These are phyloP conservation scores for Empidonax alnorum DNA, from an alignment of 2,113 vertebrate species.

Conservation along the genomic window DNA sequence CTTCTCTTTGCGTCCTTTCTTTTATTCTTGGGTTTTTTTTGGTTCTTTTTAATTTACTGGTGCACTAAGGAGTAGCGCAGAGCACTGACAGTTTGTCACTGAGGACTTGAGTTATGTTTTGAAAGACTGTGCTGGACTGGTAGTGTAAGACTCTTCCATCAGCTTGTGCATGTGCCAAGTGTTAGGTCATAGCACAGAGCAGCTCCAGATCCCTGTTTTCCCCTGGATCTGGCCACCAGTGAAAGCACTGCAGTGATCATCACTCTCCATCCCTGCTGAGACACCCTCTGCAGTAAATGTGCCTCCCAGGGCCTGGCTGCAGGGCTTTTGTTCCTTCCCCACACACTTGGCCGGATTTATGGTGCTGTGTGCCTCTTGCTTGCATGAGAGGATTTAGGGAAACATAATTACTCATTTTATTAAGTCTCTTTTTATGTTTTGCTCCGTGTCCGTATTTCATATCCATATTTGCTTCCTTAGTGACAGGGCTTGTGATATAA, in stretches of 20 bases:
- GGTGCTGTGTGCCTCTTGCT: not conserved
- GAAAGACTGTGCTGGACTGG: not conserved
- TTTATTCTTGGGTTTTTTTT: not conserved
- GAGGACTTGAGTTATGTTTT: not conserved
- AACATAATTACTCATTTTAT: constrained; percentile 48
- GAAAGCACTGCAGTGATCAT: not conserved
- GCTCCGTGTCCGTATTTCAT: constrained; percentile 2
- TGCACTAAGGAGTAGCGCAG: not conserved
- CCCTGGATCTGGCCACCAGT: not conserved
- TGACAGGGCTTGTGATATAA: not conserved
- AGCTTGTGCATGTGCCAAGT: not conserved
- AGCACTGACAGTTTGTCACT: not conserved
- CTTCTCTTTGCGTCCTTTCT: not conserved
- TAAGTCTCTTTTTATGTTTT: constrained; percentile 35
- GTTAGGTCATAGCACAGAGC: not conserved
- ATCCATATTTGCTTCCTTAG: constrained; percentile 1
- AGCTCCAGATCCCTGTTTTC: not conserved
- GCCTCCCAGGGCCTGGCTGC: not conserved
- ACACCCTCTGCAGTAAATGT: not conserved
- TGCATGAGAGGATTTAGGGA: not conserved
- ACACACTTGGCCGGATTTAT: not conserved
- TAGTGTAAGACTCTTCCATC: not conserved
- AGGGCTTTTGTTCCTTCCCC: not conserved
- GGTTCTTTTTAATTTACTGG: not conserved
- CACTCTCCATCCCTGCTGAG: not conserved